Percentiles rank a stretch among this genome's conserved stretches.
Evolutionary conservation across 1,140 invertebrate species (phyloP).

Genomic region (Psilanteris sp.): DNA sequence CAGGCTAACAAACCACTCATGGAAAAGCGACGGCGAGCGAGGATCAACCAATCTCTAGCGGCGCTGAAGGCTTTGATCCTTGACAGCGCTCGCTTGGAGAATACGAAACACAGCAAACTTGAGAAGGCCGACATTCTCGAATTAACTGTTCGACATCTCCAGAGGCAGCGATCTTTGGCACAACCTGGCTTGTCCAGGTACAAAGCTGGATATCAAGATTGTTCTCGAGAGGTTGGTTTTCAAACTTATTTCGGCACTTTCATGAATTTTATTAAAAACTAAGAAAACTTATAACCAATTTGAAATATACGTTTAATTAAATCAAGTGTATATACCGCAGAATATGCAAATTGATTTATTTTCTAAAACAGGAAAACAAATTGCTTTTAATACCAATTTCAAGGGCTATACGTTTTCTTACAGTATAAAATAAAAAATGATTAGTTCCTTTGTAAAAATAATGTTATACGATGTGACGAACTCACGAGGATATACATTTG

Average conservation of each 20-base stretch:
- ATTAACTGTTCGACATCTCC: slow-evolving; percentile 92
- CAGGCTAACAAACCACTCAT: slow-evolving; percentile 94
- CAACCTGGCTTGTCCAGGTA: slow-evolving; percentile 82
- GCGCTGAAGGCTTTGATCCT: slow-evolving; percentile 92
- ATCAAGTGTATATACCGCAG: no score
- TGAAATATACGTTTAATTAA: no score
- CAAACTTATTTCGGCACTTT: no score
- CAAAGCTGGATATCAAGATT: slow-evolving; percentile 89
- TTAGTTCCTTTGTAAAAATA: no score
- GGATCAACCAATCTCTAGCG: slow-evolving; percentile 93
- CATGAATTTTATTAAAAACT: no score
- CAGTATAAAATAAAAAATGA: no score
- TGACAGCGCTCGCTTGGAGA: slow-evolving; percentile 86
- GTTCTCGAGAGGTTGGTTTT: slow-evolving; percentile 85
- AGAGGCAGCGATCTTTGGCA: slow-evolving; percentile 84
- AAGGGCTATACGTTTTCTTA: no score
- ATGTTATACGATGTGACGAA: no score
- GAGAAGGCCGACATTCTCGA: slow-evolving; percentile 97
- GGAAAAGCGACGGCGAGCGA: slow-evolving; percentile 92
- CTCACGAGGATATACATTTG: not conserved
- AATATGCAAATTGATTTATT: no score
- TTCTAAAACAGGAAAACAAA: no score
- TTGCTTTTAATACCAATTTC: no score
- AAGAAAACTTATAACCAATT: no score
- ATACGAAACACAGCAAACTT: slow-evolving; percentile 88